Conservation (phyloP, 2,113 vertebrate genomes). For the Oreochromis spilurus region DNA sequence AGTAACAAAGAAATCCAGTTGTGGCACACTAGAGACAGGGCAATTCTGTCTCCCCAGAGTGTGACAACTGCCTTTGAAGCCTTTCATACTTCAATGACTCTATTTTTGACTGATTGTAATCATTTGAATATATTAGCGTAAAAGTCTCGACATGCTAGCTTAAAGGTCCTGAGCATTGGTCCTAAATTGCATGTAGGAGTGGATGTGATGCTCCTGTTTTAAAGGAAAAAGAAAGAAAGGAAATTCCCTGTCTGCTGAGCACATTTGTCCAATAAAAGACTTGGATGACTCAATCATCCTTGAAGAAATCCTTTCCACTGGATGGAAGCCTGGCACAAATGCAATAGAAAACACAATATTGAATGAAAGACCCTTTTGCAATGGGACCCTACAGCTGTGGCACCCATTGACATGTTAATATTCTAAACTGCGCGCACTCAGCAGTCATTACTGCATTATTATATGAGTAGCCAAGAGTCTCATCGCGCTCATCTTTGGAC, state of each 20-base stretch:
- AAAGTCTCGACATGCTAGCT: conserved; percentile 38
- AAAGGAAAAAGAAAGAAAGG: background rate
- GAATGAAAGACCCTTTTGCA: background rate
- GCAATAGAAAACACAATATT: background rate
- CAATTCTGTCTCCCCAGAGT: conserved; percentile 4
- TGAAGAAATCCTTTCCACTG: conserved; percentile 29
- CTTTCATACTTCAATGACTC: conserved; percentile 47
- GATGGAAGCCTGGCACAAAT: background rate
- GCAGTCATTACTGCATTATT: background rate
- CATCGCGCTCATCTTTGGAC: background rate
- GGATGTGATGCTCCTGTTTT: background rate
- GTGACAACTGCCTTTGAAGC: conserved; percentile 6
- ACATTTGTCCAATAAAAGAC: conserved; percentile 21
- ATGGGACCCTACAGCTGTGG: background rate
- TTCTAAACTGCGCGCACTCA: background rate
- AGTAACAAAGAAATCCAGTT: conserved; percentile 20
- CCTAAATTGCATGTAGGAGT: background rate
- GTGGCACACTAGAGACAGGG: background rate
- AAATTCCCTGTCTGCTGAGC: background rate
- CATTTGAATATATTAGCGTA: conserved; percentile 31
- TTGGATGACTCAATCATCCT: conserved; percentile 1
- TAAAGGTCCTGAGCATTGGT: background rate
- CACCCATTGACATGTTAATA: background rate
- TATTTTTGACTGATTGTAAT: conserved; percentile 36
- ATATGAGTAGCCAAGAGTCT: background rate